A percentile compares a stretch with the other conserved stretches of the same genome.
Conservation (phyloP, 2,113 vertebrate species). For the Ariopsis seemanni region DNA sequence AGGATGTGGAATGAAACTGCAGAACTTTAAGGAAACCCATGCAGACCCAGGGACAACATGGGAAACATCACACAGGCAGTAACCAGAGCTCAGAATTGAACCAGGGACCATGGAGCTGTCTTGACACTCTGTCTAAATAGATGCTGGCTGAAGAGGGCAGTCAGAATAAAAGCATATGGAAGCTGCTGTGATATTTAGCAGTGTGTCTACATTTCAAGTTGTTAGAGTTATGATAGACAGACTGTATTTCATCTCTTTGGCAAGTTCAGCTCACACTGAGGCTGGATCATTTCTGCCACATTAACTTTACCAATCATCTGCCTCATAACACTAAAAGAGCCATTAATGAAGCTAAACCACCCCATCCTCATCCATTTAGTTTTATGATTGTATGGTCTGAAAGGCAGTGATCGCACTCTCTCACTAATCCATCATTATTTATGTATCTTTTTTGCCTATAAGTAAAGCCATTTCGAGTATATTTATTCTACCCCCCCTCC, state of each 20-base stretch:
- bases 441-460: neutral
- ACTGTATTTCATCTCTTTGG: constrained; percentile 43
- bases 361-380: neutral
- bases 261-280: constrained; percentile 40
- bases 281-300: constrained; percentile 43
- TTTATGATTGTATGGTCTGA: constrained; percentile 19
- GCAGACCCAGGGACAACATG: neutral
- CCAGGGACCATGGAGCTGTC: neutral
- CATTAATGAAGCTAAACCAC: constrained; percentile 39
- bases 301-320: constrained; percentile 43
- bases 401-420: neutral
- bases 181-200: constrained; percentile 48
- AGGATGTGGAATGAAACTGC: neutral
- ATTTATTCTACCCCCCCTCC: too few relatives aligned
- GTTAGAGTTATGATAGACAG: constrained; percentile 3
- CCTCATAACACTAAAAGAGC: constrained; percentile 6
- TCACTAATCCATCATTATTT: neutral
- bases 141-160: neutral
- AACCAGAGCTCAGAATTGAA: neutral
- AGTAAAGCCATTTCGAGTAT: neutral
- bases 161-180: constrained; percentile 9
- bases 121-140: constrained; percentile 21
- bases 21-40: neutral
- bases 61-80: neutral
- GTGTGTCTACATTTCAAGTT: constrained; percentile 19